Evolutionary conservation across 2,113 vertebrate genomes (phyloP).

Genomic region (Mungos mungo): DNA sequence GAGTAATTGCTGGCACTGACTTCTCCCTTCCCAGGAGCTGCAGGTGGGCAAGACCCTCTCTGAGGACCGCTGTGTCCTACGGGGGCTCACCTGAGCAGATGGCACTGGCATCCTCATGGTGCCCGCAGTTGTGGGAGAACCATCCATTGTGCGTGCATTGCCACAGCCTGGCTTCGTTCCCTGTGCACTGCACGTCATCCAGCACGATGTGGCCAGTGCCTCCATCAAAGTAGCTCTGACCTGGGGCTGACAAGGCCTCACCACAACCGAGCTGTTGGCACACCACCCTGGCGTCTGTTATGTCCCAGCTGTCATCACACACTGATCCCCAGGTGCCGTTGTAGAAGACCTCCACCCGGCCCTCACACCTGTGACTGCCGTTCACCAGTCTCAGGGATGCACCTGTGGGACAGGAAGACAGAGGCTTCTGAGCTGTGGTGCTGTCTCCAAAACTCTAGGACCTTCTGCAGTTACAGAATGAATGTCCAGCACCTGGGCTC

Average conservation of each 20-base stretch:
- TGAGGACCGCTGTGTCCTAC: rapidly evolving
- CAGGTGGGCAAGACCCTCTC: rapidly evolving
- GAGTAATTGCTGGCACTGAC: not conserved
- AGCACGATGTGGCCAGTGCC: constrained; percentile 21
- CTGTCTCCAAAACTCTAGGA: not conserved
- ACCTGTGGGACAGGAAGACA: not conserved
- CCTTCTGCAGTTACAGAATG: not conserved
- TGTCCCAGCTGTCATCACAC: constrained; percentile 75
- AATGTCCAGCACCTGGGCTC: not conserved
- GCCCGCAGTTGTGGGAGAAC: constrained; percentile 72
- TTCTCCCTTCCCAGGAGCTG: not conserved
- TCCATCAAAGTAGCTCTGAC: not conserved
- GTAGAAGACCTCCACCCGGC: constrained; percentile 73
- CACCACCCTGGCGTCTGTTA: constrained; percentile 62
- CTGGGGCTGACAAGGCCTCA: not conserved
- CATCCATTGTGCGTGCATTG: constrained; percentile 1
- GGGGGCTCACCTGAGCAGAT: constrained; percentile 68
- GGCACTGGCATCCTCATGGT: constrained; percentile 58
- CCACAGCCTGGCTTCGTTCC: constrained; percentile 56
- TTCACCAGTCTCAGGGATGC: constrained; percentile 65
- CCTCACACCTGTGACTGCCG: constrained; percentile 59
- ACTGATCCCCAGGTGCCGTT: constrained; percentile 46
- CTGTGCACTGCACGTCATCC: constrained; percentile 44
- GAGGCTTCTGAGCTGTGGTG: not conserved
- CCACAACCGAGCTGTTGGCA: constrained; percentile 76